Percentiles rank a stretch among this genome's conserved stretches.
phyloP scores from a whole-genome alignment of 2,888 invertebrate species.

The Sialis fuliginosa region DNA sequence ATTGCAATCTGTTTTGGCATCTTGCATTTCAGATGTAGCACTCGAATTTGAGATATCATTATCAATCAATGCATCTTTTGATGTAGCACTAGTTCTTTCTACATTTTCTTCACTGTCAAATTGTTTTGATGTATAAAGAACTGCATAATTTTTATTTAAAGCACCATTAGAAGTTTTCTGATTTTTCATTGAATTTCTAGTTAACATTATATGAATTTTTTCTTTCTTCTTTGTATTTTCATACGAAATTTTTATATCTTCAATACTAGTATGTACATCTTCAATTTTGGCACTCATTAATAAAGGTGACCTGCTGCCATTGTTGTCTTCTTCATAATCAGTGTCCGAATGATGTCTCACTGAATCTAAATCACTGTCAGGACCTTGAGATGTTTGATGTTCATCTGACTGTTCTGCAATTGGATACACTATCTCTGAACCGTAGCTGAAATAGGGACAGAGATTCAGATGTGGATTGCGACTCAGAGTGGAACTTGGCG shows the following conservation, averaged over 20 bases:
- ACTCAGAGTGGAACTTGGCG: constrained; percentile 46
- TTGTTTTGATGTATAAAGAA: constrained; percentile 8
- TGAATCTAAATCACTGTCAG: constrained; percentile 41
- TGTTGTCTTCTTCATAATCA: constrained; percentile 50
- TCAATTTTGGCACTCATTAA: constrained; percentile 28
- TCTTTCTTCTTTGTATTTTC: constrained; percentile 10
- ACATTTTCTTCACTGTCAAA: constrained; percentile 20
- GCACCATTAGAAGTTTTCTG: constrained; percentile 1
- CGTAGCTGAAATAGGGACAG: constrained; percentile 45
- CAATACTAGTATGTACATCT: background rate
- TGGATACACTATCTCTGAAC: constrained; percentile 64
- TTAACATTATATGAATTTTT: constrained; percentile 3
- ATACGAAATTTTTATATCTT: background rate
- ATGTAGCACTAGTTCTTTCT: constrained; percentile 48
- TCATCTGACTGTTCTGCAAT: constrained; percentile 75
- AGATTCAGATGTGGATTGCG: constrained; percentile 52
- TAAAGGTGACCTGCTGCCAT: constrained; percentile 51
- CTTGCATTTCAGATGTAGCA: constrained; percentile 36
- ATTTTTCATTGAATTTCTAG: background rate
- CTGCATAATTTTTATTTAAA: constrained; percentile 5
- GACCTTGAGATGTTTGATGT: constrained; percentile 44
- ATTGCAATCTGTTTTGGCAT: constrained; percentile 21
- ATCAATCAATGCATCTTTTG: constrained; percentile 50
- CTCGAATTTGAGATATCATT: constrained; percentile 40
- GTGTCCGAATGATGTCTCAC: constrained; percentile 39